Evolutionary conservation across 2,888 invertebrate species (phyloP).

Genomic region (Lucinisca nassula): DNA sequence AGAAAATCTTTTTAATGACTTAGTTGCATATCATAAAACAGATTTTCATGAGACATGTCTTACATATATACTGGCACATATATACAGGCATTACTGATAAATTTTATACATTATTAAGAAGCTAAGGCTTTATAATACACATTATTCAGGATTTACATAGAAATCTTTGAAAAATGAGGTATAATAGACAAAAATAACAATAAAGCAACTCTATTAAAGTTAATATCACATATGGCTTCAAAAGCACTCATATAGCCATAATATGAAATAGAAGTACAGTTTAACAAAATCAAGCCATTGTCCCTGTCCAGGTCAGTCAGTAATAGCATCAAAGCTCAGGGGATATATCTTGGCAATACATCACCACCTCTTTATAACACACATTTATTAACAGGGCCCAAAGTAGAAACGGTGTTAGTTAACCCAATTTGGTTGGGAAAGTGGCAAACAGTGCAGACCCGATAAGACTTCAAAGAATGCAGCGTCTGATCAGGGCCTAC

Average conservation of each 20-base stretch:
- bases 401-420: no score
- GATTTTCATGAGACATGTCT: not conserved
- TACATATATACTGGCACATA: not conserved
- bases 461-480: no score
- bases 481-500: no score
- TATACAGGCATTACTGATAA: constrained; percentile 1
- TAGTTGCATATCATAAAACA: no score
- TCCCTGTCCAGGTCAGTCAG: no score
- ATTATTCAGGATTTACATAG: not conserved
- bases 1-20: no score
- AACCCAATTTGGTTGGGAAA: no score
- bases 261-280: not conserved
- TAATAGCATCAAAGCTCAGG: no score
- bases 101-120: not conserved
- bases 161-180: not conserved
- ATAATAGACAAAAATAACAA: not conserved
- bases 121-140: not conserved
- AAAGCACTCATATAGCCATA: constrained; percentile 7
- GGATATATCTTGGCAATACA: no score
- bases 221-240: constrained; percentile 3
- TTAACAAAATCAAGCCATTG: not conserved
- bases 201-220: not conserved
- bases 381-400: no score
- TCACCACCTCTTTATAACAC: no score
- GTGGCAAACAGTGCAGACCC: no score